Conservation (phyloP, 23 tunicate species). For the Phallusia fumigata region DNA sequence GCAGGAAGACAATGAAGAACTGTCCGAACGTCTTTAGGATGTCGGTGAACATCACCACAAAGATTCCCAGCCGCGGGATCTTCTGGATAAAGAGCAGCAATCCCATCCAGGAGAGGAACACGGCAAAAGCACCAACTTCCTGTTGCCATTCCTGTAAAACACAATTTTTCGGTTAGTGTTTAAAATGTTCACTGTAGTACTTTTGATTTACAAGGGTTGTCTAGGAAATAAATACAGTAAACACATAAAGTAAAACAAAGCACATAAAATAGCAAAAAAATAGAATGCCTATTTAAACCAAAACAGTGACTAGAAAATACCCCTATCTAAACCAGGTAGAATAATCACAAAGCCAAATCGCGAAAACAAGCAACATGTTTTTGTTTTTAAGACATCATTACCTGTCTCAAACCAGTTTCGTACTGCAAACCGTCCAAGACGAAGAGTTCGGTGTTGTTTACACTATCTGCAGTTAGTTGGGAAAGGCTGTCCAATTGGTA, state of each 20-base stretch:
- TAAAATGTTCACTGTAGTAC: too few species aligned
- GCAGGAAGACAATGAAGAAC: conserved; percentile 87
- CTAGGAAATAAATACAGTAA: too few species aligned
- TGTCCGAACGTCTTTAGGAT: conserved; percentile 87
- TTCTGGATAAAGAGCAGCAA: conserved; percentile 93
- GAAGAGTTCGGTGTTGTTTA: conserved; percentile 7
- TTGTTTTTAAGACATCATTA: neutral
- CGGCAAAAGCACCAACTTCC: conserved; percentile 93
- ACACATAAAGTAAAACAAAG: too few species aligned
- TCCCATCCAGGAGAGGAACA: conserved; percentile 98
- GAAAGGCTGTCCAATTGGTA: conserved; percentile 39
- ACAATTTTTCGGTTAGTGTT: neutral
- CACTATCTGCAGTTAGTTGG: conserved; percentile 20
- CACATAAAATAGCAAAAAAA: too few species aligned
- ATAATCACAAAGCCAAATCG: too few species aligned
- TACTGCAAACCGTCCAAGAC: conserved; percentile 44
- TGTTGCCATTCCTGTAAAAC: conserved; percentile 90
- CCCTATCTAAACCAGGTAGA: too few species aligned
- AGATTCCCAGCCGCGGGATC: conserved; percentile 88
- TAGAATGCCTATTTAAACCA: too few species aligned
- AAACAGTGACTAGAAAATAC: too few species aligned
- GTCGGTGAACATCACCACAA: conserved; percentile 97
- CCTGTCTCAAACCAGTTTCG: conserved; percentile 90
- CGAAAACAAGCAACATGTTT: too few species aligned
- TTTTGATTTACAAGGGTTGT: too few species aligned